These are phyloP conservation scores for Rhynchonema sp. DNA, from an alignment of 2,888 invertebrate species.

Conservation along the genomic window DNA sequence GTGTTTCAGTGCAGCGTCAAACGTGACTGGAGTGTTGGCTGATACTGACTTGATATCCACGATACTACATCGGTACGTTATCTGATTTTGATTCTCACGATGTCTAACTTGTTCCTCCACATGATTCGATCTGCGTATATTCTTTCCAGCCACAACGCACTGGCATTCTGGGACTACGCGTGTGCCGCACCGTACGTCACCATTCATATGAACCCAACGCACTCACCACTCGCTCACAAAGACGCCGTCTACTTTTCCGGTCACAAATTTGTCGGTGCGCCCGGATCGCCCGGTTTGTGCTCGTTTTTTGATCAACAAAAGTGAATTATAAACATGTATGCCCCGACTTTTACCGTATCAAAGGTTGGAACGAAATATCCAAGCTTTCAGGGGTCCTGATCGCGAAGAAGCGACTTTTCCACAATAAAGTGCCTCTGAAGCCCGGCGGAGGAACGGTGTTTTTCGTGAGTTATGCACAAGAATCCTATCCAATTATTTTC, in stretches of 20 bases:
- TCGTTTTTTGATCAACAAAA: constrained; percentile 7
- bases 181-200: constrained; percentile 55
- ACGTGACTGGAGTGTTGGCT: constrained; percentile 64
- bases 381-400: no score
- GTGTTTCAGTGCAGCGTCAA: constrained; percentile 65
- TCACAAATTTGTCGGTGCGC: constrained; percentile 74
- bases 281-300: constrained; percentile 67
- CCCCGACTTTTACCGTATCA: no score
- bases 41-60: constrained; percentile 63
- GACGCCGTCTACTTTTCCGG: constrained; percentile 73
- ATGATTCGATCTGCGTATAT: background rate
- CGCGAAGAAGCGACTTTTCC: constrained; percentile 42
- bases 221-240: constrained; percentile 40
- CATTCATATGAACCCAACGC: constrained; percentile 63
- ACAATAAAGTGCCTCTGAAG: constrained; percentile 35
- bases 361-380: background rate
- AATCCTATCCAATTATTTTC: no score
- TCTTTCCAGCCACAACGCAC: constrained; percentile 42
- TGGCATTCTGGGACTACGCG: constrained; percentile 75
- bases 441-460: constrained; percentile 41
- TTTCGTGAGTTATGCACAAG: constrained; percentile 32
- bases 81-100: background rate
- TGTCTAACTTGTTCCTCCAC: no score
- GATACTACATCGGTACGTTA: constrained; percentile 47
- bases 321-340: background rate